Base-by-base conservation (phyloP, 2,888 invertebrate species). In the Caenorhabditis doughertyi region DNA sequence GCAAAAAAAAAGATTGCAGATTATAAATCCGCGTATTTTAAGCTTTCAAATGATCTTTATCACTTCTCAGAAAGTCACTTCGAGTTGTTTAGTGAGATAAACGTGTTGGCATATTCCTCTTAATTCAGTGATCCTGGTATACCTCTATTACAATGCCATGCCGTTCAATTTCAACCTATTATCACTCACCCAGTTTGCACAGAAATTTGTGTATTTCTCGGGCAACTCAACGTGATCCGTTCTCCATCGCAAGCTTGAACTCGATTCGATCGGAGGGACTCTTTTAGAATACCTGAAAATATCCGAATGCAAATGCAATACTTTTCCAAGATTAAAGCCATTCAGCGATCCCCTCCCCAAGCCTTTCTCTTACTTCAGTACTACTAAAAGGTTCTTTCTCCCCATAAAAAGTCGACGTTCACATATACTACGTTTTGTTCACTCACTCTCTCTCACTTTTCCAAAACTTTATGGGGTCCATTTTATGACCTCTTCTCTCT, bases 201-300 rank as follows among this genome's bases (percentile, higher is more conserved):
- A 5, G 87, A 77, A 92, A 98, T 96, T 90, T 96, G 95, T 44
- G 97, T 97, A 68, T 96, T 96, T 58, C 95, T 94, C 32, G 97
- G 97, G 93, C 98, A 98, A 91, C 95, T 95, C 84, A 97, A 94
- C 62, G 95, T 95, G 92, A 97, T 95, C 92, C 95, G 94, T 91
- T 97, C 96, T 84, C 96, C 96, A 93, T 97, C 96, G 93, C 98
- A 98, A 67, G 96, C 96, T 62, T 96, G 96, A 86, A 95, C 95
- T 92, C 97, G 96, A 93, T 96, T 96, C 56, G 96, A 96, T 91
- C 96, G 94, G 89, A 98, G 94, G 35, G 96, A 96, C 88, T 96
- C 96, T 90, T 96, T 95, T 89, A 98, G 94, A 87, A 97, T 94
- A 92, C 96, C 97, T 97, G 94, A 87, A 93, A 90, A 21, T 25